Evolutionary conservation across 2,888 invertebrate species (phyloP).

Genomic region (Ennomos quercinarius): DNA sequence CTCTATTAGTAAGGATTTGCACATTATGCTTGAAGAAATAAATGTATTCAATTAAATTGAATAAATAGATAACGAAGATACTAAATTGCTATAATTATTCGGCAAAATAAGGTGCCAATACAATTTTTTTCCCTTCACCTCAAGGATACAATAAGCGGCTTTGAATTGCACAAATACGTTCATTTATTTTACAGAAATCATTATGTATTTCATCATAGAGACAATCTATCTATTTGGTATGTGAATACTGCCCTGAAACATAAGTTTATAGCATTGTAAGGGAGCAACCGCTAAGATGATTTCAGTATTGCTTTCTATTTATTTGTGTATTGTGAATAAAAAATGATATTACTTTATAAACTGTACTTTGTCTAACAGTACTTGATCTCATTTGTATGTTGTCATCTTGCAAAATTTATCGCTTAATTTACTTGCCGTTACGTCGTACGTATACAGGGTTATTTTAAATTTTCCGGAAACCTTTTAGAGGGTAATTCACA

Average conservation of each 20-base stretch:
- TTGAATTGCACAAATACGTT: conserved; percentile 20
- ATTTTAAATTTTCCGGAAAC: too few species aligned
- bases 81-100: too few species aligned
- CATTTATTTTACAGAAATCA: conserved; percentile 31
- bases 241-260: conserved; percentile 75
- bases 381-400: conserved; percentile 5
- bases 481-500: too few species aligned
- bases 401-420: background rate
- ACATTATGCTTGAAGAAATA: too few species aligned
- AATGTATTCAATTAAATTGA: too few species aligned
- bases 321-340: too few species aligned
- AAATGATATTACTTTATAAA: too few species aligned
- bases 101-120: background rate
- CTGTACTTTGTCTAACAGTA: background rate
- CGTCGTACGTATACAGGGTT: too few species aligned
- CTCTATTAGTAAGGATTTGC: too few species aligned
- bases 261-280: conserved; percentile 46
- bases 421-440: too few species aligned
- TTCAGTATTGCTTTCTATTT: too few species aligned
- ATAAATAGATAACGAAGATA: too few species aligned
- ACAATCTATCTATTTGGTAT: conserved; percentile 77
- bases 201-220: conserved; percentile 56
- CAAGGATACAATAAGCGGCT: conserved; percentile 22
- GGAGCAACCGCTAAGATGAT: conserved; percentile 22
- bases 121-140: conserved; percentile 19